These are phyloP conservation scores for Pseudomugil tenellus DNA, from an alignment of 2,797 vertebrate genomes.

Conservation along the genomic window DNA sequence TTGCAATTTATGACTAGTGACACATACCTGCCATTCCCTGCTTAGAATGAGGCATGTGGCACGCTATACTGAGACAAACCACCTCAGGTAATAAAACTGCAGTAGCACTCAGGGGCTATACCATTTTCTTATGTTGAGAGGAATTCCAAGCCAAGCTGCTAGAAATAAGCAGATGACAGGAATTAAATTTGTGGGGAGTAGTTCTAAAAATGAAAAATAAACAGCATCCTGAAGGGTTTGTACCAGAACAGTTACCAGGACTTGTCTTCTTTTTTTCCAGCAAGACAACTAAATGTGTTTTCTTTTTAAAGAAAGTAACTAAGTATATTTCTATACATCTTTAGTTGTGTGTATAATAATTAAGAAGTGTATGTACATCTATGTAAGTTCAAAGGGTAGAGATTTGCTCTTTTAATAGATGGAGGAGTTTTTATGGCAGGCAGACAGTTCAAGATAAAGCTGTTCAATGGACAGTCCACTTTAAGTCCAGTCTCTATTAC, in stretches of 20 bases:
- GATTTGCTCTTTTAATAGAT: constrained; percentile 42
- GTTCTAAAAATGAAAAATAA: constrained; percentile 53
- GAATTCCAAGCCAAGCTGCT: constrained; percentile 67
- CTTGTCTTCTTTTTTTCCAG: not conserved
- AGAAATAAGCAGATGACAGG: constrained; percentile 64
- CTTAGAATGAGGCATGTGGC: constrained; percentile 80
- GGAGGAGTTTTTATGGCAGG: constrained; percentile 62
- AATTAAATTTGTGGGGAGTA: constrained; percentile 60
- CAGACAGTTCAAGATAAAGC: constrained; percentile 72
- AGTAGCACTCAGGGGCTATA: constrained; percentile 69
- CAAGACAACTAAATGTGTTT: not conserved
- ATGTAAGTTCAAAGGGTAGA: constrained; percentile 19
- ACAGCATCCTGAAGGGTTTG: constrained; percentile 36
- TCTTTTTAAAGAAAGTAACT: constrained; percentile 17
- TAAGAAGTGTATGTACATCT: constrained; percentile 1
- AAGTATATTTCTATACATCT: not conserved
- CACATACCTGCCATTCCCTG: constrained; percentile 80
- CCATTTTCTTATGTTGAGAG: constrained; percentile 71
- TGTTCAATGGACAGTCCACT: constrained; percentile 71
- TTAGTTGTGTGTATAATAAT: not conserved
- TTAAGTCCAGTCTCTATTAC: constrained; percentile 64
- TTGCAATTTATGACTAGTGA: constrained; percentile 77
- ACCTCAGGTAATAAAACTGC: constrained; percentile 78
- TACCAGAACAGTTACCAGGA: constrained; percentile 35
- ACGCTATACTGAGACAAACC: constrained; percentile 77